Conservation (phyloP, 2,797 vertebrate species). For the Coilia nasus region DNA sequence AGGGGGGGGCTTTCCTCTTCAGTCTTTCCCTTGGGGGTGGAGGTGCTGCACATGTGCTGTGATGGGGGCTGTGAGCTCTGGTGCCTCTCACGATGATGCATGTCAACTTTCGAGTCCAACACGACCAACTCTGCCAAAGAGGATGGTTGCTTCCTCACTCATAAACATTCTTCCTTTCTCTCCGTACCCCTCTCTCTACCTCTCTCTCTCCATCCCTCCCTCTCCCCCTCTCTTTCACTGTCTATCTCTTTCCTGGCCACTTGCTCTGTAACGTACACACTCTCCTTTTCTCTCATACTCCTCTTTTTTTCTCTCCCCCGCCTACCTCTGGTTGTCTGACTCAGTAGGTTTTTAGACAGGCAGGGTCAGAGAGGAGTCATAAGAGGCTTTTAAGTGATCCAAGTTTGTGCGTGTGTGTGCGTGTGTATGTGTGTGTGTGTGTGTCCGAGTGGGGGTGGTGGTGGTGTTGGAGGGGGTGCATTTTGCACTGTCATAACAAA, state of each 20-base stretch:
- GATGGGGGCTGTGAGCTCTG: not conserved
- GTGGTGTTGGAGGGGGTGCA: not conserved
- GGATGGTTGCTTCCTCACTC: not conserved
- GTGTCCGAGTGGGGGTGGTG: not conserved
- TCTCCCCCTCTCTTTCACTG: not conserved
- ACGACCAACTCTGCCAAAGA: not conserved
- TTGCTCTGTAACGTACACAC: too few relatives aligned
- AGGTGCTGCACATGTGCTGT: constrained; percentile 32
- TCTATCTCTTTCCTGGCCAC: not conserved
- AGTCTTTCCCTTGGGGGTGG: not conserved
- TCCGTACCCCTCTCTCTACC: not conserved
- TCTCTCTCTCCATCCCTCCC: constrained; percentile 7
- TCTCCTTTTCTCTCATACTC: too few relatives aligned
- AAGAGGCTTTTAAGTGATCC: not conserved
- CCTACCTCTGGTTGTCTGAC: not conserved
- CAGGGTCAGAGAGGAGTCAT: not conserved
- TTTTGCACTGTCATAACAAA: not conserved
- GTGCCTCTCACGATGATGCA: not conserved
- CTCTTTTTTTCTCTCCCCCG: too few relatives aligned
- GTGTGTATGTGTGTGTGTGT: not conserved
- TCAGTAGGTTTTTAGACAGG: not conserved
- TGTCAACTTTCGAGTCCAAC: not conserved
- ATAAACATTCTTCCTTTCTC: not conserved
- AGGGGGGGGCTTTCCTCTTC: constrained; percentile 3
- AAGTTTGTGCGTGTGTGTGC: not conserved